Evolutionary conservation across 2,888 invertebrate species (phyloP).

Genomic region (Rotaria macrura): DNA sequence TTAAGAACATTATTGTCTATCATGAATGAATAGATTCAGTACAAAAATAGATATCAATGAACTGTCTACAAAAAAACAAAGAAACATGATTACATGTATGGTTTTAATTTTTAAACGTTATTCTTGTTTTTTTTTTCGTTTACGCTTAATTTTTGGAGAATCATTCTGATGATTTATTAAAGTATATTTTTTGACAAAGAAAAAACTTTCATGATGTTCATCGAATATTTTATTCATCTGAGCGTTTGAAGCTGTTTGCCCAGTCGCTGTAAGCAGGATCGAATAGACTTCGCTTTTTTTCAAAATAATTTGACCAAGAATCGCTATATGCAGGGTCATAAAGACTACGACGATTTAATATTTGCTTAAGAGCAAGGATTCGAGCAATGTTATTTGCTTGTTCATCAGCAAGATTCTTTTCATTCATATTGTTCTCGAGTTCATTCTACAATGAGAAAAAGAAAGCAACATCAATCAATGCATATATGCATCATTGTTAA

Average conservation of each 20-base stretch:
- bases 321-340: neutral
- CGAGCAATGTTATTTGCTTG: neutral
- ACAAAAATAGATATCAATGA: too few relatives aligned
- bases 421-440: neutral
- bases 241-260: neutral
- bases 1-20: too few relatives aligned
- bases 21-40: too few relatives aligned
- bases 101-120: too few relatives aligned
- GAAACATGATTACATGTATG: too few relatives aligned
- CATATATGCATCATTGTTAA: neutral
- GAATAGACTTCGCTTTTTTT: neutral
- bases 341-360: neutral
- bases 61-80: too few relatives aligned
- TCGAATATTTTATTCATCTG: neutral
- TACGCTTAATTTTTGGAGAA: neutral
- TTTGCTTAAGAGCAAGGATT: neutral
- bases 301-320: constrained; percentile 5
- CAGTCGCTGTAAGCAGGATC: neutral
- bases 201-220: neutral
- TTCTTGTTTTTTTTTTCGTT: neutral
- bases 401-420: neutral
- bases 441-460: neutral
- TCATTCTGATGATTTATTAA: neutral
- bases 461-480: neutral
- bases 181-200: neutral